phyloP scores from a whole-genome alignment of 1,140 invertebrate genomes.

The Rhysida immarginata region DNA sequence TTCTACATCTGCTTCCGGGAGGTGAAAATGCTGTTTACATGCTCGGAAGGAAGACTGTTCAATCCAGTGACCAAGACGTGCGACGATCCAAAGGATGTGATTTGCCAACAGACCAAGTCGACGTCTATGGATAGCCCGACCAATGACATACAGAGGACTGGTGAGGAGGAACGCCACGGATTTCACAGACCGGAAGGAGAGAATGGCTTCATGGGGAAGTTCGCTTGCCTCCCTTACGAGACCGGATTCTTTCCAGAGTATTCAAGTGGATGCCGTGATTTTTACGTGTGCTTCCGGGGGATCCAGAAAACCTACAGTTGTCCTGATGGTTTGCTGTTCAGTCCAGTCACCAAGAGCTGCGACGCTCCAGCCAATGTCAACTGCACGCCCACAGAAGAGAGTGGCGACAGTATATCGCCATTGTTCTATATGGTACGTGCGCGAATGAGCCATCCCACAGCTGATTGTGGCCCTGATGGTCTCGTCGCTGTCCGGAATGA shows the following conservation, averaged over 20 bases:
- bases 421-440: neutral
- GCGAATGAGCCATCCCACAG: neutral
- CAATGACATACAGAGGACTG: neutral
- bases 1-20: slow-evolving; percentile 14
- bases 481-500: neutral
- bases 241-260: slow-evolving; percentile 11
- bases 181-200: slow-evolving; percentile 6
- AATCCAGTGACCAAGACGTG: slow-evolving; percentile 14
- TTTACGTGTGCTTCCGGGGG: slow-evolving; percentile 12
- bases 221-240: neutral
- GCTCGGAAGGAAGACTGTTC: slow-evolving; percentile 12
- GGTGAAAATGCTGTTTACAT: slow-evolving; percentile 12
- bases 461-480: neutral
- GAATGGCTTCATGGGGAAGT: neutral
- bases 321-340: slow-evolving; percentile 11
- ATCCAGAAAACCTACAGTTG: slow-evolving; percentile 6
- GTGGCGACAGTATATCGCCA: neutral
- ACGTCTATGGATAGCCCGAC: neutral
- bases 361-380: neutral
- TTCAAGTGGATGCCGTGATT: slow-evolving; percentile 7
- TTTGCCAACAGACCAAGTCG: slow-evolving; percentile 5
- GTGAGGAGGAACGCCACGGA: neutral
- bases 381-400: neutral
- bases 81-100: slow-evolving; percentile 14
- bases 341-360: neutral